phyloP scores from a whole-genome alignment of 1,140 invertebrate species.

The Cydia splendana region DNA sequence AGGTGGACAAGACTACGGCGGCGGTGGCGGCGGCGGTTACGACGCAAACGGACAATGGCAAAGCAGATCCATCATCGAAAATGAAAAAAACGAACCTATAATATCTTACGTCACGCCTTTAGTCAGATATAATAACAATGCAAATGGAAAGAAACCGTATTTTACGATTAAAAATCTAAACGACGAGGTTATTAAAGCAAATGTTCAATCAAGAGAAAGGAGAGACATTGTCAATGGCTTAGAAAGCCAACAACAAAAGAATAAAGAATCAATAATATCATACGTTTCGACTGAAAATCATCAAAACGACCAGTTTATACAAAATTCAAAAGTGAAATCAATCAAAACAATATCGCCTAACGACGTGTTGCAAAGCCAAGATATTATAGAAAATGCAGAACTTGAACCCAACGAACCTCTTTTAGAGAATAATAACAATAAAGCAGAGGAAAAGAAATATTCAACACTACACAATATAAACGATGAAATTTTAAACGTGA shows the following conservation, averaged over 20 bases:
- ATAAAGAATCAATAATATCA: not conserved
- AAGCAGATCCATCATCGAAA: slow-evolving; percentile 66
- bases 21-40: slow-evolving; percentile 58
- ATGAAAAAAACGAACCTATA: slow-evolving; percentile 47
- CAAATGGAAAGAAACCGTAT: not conserved
- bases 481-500: not conserved
- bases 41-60: slow-evolving; percentile 75
- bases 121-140: slow-evolving; percentile 33
- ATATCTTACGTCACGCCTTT: slow-evolving; percentile 46
- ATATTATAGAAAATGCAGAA: not conserved
- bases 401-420: not conserved
- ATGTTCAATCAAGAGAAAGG: slow-evolving; percentile 8
- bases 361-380: not conserved
- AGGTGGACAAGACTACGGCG: slow-evolving; percentile 65
- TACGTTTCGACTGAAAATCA: not conserved
- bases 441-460: no score
- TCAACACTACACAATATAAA: not conserved
- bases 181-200: slow-evolving; percentile 38
- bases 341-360: not conserved
- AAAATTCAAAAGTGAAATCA: not conserved
- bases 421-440: no score
- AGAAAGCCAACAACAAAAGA: not conserved
- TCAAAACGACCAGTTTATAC: not conserved
- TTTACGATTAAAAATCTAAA: slow-evolving; percentile 42
- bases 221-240: not conserved